Conservation (phyloP, 1,140 invertebrate species). For the Lysiphlebus fabarum region DNA sequence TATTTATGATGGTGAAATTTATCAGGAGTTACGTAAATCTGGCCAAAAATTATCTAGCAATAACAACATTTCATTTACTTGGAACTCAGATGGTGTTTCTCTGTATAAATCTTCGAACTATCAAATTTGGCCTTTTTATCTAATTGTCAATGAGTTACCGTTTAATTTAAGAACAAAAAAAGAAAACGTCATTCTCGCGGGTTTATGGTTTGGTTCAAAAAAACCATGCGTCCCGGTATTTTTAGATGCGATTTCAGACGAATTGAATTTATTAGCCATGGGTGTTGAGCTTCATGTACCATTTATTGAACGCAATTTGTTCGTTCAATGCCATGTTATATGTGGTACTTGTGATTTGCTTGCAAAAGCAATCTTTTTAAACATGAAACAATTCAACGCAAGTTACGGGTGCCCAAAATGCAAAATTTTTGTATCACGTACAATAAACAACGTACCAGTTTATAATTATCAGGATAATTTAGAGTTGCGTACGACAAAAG, state of each 20-base stretch:
- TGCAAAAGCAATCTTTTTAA: background rate
- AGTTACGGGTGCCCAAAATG: background rate
- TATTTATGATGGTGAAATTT: slow-evolving; percentile 16
- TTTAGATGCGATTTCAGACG: slow-evolving; percentile 3
- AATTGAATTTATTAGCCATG: background rate
- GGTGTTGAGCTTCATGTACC: slow-evolving; percentile 10
- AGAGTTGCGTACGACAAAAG: background rate
- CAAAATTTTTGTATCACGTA: background rate
- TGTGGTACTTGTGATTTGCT: slow-evolving; percentile 15
- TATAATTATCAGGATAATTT: background rate
- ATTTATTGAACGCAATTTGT: background rate
- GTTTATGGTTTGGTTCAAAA: slow-evolving; percentile 23
- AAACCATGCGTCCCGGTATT: slow-evolving; percentile 7
- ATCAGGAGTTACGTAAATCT: background rate
- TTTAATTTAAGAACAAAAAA: slow-evolving; percentile 7
- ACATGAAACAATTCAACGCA: too few species aligned
- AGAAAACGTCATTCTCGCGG: slow-evolving; percentile 19
- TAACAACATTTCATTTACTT: slow-evolving; percentile 19
- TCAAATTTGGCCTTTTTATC: slow-evolving; percentile 18
- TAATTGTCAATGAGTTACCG: slow-evolving; percentile 18
- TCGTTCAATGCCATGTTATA: background rate
- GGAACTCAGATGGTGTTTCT: slow-evolving; percentile 6
- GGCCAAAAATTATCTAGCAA: background rate
- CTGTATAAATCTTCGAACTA: slow-evolving; percentile 19
- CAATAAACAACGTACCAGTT: background rate